Evolutionary conservation across 1,140 invertebrate genomes (phyloP).

Genomic region (Drosophila serrata): DNA sequence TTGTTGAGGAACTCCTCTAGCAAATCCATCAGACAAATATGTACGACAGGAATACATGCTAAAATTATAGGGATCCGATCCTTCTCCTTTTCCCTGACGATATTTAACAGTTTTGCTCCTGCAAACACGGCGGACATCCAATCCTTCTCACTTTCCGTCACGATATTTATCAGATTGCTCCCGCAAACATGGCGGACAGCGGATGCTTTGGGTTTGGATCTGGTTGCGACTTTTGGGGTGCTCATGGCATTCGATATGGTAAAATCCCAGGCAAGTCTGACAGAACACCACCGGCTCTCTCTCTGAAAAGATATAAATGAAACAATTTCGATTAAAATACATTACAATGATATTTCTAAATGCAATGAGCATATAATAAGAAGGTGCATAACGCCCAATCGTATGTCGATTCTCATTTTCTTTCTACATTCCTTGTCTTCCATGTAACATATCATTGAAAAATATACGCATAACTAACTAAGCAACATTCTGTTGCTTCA

Average conservation of each 20-base stretch:
- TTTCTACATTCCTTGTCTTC: not conserved
- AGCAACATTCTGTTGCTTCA: not conserved
- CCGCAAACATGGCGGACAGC: conserved; percentile 45
- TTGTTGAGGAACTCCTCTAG: not conserved
- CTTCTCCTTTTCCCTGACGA: conserved; percentile 3
- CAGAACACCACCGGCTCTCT: conserved; percentile 29
- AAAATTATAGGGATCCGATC: not conserved
- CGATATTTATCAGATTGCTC: conserved; percentile 7
- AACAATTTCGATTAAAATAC: not conserved
- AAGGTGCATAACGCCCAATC: not conserved
- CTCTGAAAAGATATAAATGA: conserved; percentile 16
- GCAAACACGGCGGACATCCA: conserved; percentile 42
- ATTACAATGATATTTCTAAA: not conserved
- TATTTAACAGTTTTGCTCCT: conserved; percentile 7
- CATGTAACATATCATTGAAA: not conserved
- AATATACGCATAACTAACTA: not conserved
- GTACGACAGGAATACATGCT: not conserved
- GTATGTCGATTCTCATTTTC: not conserved
- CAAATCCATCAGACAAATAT: not conserved
- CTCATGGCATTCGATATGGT: conserved; percentile 54
- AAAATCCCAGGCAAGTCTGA: conserved; percentile 35
- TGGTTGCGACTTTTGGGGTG: conserved; percentile 22
- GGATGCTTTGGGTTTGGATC: conserved; percentile 24
- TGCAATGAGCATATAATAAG: not conserved
- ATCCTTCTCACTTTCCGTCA: conserved; percentile 2